phyloP scores from a whole-genome alignment of 2,797 vertebrate genomes.

The Coreius guichenoti region DNA sequence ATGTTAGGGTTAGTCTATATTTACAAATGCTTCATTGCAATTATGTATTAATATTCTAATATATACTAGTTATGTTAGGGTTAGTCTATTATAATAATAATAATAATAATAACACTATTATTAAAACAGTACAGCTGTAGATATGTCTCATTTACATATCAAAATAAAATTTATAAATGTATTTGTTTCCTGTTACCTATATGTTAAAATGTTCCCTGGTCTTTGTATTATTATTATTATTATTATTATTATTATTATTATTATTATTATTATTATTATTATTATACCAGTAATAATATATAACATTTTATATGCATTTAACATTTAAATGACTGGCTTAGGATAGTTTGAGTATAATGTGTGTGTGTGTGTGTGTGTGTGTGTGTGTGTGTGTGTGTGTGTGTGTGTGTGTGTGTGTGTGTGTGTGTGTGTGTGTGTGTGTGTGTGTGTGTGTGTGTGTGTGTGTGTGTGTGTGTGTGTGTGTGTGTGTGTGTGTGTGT shows the following conservation, averaged over 20 bases:
- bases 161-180: not conserved
- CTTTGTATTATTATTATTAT: not conserved
- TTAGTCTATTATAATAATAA: too few species aligned
- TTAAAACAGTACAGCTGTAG: not conserved
- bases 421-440: slow-evolving; percentile 8
- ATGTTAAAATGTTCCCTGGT: not conserved
- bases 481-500: slow-evolving; percentile 18
- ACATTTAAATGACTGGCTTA: not conserved
- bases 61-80: not conserved
- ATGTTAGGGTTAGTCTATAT: too few species aligned
- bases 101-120: too few species aligned
- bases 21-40: too few species aligned
- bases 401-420: slow-evolving; percentile 18
- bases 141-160: not conserved
- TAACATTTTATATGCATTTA: not conserved
- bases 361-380: slow-evolving; percentile 10
- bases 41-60: too few species aligned
- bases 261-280: too few species aligned
- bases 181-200: not conserved
- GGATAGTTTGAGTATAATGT: not conserved
- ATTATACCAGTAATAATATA: not conserved
- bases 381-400: slow-evolving; percentile 14
- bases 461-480: slow-evolving; percentile 14
- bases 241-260: too few species aligned
- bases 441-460: slow-evolving; percentile 16